Conservation (phyloP, 2,113 vertebrate species). For the Taurulus bubalis region DNA sequence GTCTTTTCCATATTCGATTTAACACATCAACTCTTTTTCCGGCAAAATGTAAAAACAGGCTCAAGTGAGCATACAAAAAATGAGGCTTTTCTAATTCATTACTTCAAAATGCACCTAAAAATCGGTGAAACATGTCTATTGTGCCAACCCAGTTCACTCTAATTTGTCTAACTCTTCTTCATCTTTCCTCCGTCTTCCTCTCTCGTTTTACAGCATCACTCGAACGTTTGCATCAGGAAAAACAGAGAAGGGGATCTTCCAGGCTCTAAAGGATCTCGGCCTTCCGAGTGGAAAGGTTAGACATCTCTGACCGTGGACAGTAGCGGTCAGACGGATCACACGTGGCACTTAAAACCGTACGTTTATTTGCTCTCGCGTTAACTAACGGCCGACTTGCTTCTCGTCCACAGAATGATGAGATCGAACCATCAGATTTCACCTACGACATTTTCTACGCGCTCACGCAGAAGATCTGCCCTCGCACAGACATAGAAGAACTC, state of each 20-base stretch:
- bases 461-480: slow-evolving; percentile 98
- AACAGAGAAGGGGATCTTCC: slow-evolving; percentile 99
- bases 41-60: no score
- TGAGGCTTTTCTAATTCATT: no score
- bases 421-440: slow-evolving; percentile 93
- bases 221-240: slow-evolving; percentile 98
- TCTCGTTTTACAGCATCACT: slow-evolving; percentile 87
- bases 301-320: no score
- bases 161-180: background rate
- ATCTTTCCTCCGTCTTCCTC: background rate
- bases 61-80: no score
- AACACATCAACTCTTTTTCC: no score
- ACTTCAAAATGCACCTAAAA: no score
- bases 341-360: background rate
- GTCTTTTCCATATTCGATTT: no score
- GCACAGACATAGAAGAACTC: slow-evolving; percentile 97
- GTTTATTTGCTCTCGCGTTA: background rate
- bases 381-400: background rate
- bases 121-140: no score
- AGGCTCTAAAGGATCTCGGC: slow-evolving; percentile 97
- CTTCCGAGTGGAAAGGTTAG: slow-evolving; percentile 98
- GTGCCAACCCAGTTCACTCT: background rate
- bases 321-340: background rate
- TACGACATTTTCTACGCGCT: slow-evolving; percentile 98
- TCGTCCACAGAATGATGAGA: slow-evolving; percentile 95